Evolutionary conservation across 2,888 invertebrate species (phyloP), one percentile per base, ranked within the genome.

Genomic region (Dorcus parallelipipedus): DNA sequence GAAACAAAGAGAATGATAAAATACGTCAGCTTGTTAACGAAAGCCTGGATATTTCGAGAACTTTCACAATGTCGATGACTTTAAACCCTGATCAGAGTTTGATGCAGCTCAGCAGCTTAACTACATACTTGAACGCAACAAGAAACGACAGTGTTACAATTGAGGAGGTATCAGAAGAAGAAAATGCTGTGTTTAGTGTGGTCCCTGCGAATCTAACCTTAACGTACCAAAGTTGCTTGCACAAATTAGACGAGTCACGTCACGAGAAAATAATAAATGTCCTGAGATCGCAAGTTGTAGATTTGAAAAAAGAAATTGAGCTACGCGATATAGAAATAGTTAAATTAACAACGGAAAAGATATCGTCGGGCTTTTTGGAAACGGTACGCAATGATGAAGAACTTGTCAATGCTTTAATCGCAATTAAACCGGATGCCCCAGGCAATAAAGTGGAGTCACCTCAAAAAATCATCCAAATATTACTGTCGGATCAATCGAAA

Each of bases 1-100:
- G 82, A 0, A 75, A 76, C 2, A 81, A 82, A 57, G 78, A 81
- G 59, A 79, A 81, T n/a, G 76, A 76, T 51, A 79, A 79, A 9
- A 76, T 85, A 64, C 79, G 81, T n/a, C 79, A 81, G 56, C 82
- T 83, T 2, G 79, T 85, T 7, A 82, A 83, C 63, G 78, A 79
- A 50, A 83, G 82, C 59, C 68, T 84, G 20, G 82, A 84, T 68
- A 69, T 84, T 47, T 83, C 83, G 3, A 78, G 79, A 69, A 80
- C 80, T 17, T 73, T 83, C 1, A 79, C 80, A 23, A 71, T 75
- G 64, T 75, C 73, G 41, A 70, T 79, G 39, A 76, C 80, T 2
- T 71, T 79, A 58, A 76, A 78, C 64, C 72, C 75, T 1, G 82
- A 83, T 49, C 78, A 82, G 51, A 82, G 81, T 67, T 67, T 83